phyloP scores from a whole-genome alignment of 2,113 vertebrate genomes.

The Ovis canadensis region DNA sequence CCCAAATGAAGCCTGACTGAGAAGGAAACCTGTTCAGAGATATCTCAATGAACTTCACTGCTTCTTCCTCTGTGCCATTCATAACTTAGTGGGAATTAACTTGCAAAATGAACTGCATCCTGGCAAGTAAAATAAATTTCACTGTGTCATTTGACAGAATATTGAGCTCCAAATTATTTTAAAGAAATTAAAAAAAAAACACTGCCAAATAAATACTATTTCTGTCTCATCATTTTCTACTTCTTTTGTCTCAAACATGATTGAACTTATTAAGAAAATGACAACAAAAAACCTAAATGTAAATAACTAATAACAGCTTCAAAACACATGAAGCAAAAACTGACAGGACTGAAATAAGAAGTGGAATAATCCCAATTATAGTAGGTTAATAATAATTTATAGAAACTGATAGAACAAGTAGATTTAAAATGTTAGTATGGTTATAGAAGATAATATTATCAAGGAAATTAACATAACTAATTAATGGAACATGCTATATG shows the following conservation, averaged over 20 bases:
- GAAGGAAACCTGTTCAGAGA: background rate
- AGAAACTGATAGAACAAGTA: background rate
- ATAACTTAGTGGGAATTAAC: background rate
- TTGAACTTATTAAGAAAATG: background rate
- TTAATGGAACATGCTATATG: background rate
- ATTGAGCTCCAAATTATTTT: slow-evolving; percentile 19
- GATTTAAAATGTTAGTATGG: background rate
- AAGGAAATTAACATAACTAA: background rate
- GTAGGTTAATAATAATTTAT: background rate
- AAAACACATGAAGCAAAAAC: background rate
- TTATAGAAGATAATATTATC: background rate
- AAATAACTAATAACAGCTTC: background rate
- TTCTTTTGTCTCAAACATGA: slow-evolving; percentile 12
- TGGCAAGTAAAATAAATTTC: slow-evolving; percentile 24
- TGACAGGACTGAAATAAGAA: background rate
- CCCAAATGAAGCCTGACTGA: background rate
- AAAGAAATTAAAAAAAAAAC: background rate
- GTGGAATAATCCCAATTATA: background rate
- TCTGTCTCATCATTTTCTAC: background rate
- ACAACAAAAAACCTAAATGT: background rate
- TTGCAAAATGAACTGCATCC: background rate
- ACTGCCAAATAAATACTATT: background rate
- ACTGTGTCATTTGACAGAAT: background rate
- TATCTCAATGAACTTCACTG: background rate
- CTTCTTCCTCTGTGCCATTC: background rate